These are phyloP conservation scores for Lasioglossum zephyrum DNA, from an alignment of 2,888 invertebrate species.

Conservation along the genomic window DNA sequence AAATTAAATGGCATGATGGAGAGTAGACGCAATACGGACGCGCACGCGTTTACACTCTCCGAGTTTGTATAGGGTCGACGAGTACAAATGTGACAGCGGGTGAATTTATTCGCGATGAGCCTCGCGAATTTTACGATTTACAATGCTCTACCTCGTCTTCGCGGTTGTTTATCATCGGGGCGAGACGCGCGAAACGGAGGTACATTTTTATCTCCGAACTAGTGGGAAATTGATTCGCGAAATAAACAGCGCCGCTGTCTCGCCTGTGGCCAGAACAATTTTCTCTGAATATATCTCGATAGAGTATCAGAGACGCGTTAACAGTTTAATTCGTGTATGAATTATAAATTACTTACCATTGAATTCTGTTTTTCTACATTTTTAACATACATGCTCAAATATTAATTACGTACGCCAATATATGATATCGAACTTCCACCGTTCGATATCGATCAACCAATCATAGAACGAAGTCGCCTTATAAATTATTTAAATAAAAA, in stretches of 20 bases:
- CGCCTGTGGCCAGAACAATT: background rate
- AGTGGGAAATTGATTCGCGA: slow-evolving; percentile 34
- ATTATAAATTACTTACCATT: too few relatives aligned
- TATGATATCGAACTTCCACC: too few relatives aligned
- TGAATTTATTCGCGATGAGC: slow-evolving; percentile 52
- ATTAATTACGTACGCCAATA: too few relatives aligned
- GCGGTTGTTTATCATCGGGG: slow-evolving; percentile 36
- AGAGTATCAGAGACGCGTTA: background rate
- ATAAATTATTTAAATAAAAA: too few relatives aligned
- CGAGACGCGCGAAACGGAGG: background rate
- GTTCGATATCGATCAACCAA: too few relatives aligned
- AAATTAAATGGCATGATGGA: slow-evolving; percentile 34
- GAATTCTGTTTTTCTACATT: too few relatives aligned
- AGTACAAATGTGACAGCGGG: slow-evolving; percentile 51
- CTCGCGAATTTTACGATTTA: slow-evolving; percentile 48
- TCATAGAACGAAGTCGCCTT: too few relatives aligned
- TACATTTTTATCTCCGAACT: slow-evolving; percentile 24
- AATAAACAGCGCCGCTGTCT: background rate
- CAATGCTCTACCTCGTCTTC: slow-evolving; percentile 50
- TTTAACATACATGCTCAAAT: too few relatives aligned
- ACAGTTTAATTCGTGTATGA: too few relatives aligned
- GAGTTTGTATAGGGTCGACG: slow-evolving; percentile 20
- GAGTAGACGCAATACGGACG: background rate
- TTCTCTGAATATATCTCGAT: background rate
- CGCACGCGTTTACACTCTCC: background rate